These are phyloP conservation scores for Creontiades dilutus DNA, from an alignment of 2,888 invertebrate species.

Conservation along the genomic window DNA sequence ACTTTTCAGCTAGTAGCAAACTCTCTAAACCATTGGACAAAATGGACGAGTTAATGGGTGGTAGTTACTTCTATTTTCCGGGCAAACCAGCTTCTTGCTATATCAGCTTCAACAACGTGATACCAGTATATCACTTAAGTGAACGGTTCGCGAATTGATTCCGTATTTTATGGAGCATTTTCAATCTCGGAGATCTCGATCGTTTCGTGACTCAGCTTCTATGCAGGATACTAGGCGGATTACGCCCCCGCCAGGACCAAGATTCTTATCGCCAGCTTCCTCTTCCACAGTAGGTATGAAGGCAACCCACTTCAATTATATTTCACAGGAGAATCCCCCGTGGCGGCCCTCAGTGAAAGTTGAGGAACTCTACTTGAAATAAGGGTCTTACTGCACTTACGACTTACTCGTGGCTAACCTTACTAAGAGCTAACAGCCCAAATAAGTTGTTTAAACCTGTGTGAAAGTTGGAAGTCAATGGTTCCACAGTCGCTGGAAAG, in stretches of 20 bases:
- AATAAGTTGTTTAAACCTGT: constrained; percentile 42
- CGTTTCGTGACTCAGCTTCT: constrained; percentile 26
- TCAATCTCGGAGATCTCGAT: constrained; percentile 24
- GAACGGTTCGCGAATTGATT: constrained; percentile 18
- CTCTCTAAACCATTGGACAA: too few relatives aligned
- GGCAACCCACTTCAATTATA: neutral
- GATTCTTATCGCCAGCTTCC: constrained; percentile 29
- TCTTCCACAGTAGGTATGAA: constrained; percentile 1
- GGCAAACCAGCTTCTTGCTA: neutral
- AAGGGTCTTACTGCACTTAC: constrained; percentile 34
- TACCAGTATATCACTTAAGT: neutral
- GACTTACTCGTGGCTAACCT: constrained; percentile 24
- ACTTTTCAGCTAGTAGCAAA: too few relatives aligned
- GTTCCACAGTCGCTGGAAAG: neutral
- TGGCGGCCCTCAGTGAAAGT: constrained; percentile 16
- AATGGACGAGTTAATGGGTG: neutral
- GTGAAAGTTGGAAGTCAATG: constrained; percentile 40
- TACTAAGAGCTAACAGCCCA: neutral
- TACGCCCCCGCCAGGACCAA: constrained; percentile 17
- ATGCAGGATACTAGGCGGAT: neutral
- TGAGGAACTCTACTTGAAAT: constrained; percentile 6
- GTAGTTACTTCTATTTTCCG: neutral
- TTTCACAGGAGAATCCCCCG: constrained; percentile 29
- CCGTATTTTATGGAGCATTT: constrained; percentile 1
- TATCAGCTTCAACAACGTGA: neutral